Evolutionary conservation across 2,888 invertebrate species (phyloP).

Genomic region (Eulithis prunata): DNA sequence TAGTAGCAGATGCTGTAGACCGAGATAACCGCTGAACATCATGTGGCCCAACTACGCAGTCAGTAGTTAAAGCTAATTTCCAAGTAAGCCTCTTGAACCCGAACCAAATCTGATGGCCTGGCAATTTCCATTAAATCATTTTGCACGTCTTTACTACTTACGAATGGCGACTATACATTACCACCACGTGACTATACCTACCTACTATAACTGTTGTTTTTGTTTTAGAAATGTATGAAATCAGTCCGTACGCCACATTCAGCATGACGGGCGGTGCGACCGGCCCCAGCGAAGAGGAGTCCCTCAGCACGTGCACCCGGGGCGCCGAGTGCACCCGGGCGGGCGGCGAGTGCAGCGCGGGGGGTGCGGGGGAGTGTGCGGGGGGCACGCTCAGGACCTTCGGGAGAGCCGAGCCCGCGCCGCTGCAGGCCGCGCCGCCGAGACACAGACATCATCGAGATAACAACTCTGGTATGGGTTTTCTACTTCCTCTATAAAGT

Average conservation of each 20-base stretch:
- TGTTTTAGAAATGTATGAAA: slow-evolving; percentile 90
- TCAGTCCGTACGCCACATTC: slow-evolving; percentile 92
- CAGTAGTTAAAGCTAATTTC: no score
- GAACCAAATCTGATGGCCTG: no score
- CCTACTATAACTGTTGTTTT: background rate
- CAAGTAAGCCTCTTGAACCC: no score
- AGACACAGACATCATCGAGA: slow-evolving; percentile 52
- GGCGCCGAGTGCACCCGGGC: slow-evolving; percentile 38
- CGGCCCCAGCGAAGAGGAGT: slow-evolving; percentile 41
- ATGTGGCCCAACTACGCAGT: no score
- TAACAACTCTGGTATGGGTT: slow-evolving; percentile 31
- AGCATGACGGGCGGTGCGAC: slow-evolving; percentile 80
- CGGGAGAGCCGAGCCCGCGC: slow-evolving; percentile 86
- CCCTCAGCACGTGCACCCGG: slow-evolving; percentile 40
- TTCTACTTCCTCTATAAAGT: no score
- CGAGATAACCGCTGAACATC: no score
- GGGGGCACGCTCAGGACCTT: slow-evolving; percentile 90
- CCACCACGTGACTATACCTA: no score
- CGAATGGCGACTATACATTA: no score
- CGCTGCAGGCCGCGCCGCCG: slow-evolving; percentile 78
- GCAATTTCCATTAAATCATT: no score
- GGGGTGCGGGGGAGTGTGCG: slow-evolving; percentile 57
- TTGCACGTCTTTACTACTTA: no score
- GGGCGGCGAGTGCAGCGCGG: slow-evolving; percentile 57
- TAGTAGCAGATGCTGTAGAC: no score